Conservation (phyloP, 2,888 invertebrate genomes). For the Eupeodes luniger region DNA sequence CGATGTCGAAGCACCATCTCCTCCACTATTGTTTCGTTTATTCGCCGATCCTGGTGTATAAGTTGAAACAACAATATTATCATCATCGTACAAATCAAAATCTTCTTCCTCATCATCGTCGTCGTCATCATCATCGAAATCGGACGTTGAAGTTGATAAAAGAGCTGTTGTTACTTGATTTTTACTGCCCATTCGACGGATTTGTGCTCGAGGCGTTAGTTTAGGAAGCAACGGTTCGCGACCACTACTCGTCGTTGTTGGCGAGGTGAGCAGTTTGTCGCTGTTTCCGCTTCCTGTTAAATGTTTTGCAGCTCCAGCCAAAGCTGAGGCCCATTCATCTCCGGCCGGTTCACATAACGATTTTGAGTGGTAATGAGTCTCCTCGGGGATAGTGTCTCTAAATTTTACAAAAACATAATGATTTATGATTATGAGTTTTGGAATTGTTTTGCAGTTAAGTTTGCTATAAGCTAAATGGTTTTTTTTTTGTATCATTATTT, state of each 20-base stretch:
- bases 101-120: constrained; percentile 82
- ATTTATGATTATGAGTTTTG: constrained; percentile 43
- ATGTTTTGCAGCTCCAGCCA: constrained; percentile 81
- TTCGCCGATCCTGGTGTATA: constrained; percentile 66
- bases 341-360: constrained; percentile 86
- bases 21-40: constrained; percentile 68
- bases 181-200: constrained; percentile 86
- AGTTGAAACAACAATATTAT: constrained; percentile 83
- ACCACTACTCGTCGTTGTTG: constrained; percentile 79
- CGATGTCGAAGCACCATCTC: constrained; percentile 79
- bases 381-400: constrained; percentile 90
- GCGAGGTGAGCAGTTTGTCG: constrained; percentile 76
- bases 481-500: not conserved
- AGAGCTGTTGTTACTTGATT: constrained; percentile 86
- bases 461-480: constrained; percentile 22
- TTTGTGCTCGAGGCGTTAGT: constrained; percentile 86
- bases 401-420: constrained; percentile 38
- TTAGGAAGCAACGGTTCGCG: constrained; percentile 86
- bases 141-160: constrained; percentile 87
- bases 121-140: constrained; percentile 82
- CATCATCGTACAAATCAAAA: constrained; percentile 84
- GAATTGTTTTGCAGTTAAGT: not conserved
- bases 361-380: constrained; percentile 87
- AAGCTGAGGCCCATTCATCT: constrained; percentile 84
- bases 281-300: constrained; percentile 77